Conservation (phyloP, 2,113 vertebrate species). For the Xenopus laevis region DNA sequence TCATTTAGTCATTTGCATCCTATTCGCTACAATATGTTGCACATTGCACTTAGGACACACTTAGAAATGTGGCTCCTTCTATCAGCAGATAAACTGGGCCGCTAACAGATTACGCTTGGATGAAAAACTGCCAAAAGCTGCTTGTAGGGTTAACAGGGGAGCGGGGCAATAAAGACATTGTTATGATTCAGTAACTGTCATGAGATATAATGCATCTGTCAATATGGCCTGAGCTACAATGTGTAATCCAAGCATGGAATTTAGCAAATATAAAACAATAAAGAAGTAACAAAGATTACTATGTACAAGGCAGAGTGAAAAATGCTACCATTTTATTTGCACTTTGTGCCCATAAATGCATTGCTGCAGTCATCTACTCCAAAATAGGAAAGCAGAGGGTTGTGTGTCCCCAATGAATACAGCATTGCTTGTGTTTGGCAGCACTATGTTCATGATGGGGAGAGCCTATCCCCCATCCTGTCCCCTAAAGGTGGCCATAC, state of each 20-base stretch:
- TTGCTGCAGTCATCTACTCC: too few species aligned
- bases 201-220: not conserved
- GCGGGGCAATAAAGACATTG: not conserved
- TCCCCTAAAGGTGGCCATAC: too few species aligned
- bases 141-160: not conserved
- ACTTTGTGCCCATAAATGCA: too few species aligned
- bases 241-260: constrained; percentile 3
- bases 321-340: too few species aligned
- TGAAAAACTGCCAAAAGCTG: constrained; percentile 8
- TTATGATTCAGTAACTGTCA: constrained; percentile 5
- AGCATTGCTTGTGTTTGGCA: too few species aligned
- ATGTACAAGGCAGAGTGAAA: too few species aligned
- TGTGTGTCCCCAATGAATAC: too few species aligned
- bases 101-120: constrained; percentile 12
- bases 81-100: constrained; percentile 26
- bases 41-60: constrained; percentile 14
- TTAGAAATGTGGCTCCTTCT: constrained; percentile 1
- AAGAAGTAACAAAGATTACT: too few species aligned
- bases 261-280: not conserved
- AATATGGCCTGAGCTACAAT: not conserved
- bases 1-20: constrained; percentile 20
- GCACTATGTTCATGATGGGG: too few species aligned
- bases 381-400: too few species aligned
- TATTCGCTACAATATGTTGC: constrained; percentile 4
- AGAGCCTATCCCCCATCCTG: too few species aligned